Evolutionary conservation across 2,797 vertebrate species (phyloP).

Genomic region (Sus cebifrons): DNA sequence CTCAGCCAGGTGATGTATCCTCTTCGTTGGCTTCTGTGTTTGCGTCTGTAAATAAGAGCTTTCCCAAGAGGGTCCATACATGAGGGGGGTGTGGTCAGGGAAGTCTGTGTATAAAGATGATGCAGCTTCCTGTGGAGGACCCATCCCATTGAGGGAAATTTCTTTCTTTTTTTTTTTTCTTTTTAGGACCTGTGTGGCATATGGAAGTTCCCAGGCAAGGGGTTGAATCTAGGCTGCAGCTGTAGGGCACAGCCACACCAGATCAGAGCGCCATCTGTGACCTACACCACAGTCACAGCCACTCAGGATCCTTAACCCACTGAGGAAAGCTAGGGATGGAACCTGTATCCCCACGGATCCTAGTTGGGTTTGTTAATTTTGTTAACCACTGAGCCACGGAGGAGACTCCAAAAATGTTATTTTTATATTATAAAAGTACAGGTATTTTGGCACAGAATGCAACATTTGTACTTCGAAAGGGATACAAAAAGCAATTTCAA

Average conservation of each 20-base stretch:
- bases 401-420: neutral
- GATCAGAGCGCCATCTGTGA: no score
- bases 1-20: neutral
- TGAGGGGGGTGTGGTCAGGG: neutral
- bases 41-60: neutral
- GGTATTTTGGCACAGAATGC: slow-evolving; percentile 40
- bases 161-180: no score
- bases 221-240: no score
- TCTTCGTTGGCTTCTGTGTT: neutral
- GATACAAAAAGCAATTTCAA: neutral
- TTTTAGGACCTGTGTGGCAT: no score
- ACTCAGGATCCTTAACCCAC: no score
- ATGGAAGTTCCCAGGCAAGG: no score
- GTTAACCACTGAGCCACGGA: no score
- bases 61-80: neutral
- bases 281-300: no score
- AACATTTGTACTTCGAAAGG: slow-evolving; percentile 51
- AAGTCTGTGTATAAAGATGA: neutral
- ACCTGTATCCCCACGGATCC: no score
- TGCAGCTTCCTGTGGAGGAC: neutral
- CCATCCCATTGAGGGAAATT: neutral
- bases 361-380: no score
- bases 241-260: no score
- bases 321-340: no score
- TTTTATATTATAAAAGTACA: slow-evolving; percentile 50